Base-by-base conservation (phyloP, 2,113 vertebrate species). In the Cryptotis parvus region DNA sequence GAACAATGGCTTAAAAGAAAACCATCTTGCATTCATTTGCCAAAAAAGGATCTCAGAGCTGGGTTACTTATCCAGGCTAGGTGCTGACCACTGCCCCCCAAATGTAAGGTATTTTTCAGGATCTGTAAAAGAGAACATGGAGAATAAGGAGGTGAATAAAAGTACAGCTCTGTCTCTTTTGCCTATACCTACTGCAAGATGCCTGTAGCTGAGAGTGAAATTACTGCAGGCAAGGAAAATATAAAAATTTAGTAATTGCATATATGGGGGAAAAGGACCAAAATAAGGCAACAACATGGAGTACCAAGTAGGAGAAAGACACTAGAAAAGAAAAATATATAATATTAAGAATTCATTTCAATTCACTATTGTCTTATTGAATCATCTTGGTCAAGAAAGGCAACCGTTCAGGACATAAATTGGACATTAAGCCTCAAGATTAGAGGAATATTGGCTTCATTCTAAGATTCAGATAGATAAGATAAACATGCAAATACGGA, bases 1-100 rank as follows among this genome's bases (percentile, higher is more conserved):
- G 90, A 84, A 88, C 75, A 92, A 68, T 65, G 89, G 63, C 81
- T 94, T 91, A 66, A 94, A 96, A 88, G 95, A 87, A 63, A 81
- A 61, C 27, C 0, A 35, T 31, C 74, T 43, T n/a, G 33, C 12
- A 33, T 84, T 70, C 26, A 35, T 72, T 94, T 68, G n/a, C 68
- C 5, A 37, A 70, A 70, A 37, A 45, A 65, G 16, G 16, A 79
- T 65, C 78, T 95, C 58, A n/a, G 85, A 39, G 66, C 14, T 33
- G 26, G 24, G 63, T 61, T 77, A 70, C 26, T 11, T 58, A 83
- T 94, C 69, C 65, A 74, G 52, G 63, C 85, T 88, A 55, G 24
- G 24, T 90, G n/a, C 72, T 94, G 91, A 94, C 92, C 61, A n/a
- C n/a, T 93, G 91, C 92, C 92, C 66, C n/a, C 14, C 65, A 84